Evolutionary conservation across 2,113 vertebrate genomes (phyloP).

Genomic region (Cololabis saira): DNA sequence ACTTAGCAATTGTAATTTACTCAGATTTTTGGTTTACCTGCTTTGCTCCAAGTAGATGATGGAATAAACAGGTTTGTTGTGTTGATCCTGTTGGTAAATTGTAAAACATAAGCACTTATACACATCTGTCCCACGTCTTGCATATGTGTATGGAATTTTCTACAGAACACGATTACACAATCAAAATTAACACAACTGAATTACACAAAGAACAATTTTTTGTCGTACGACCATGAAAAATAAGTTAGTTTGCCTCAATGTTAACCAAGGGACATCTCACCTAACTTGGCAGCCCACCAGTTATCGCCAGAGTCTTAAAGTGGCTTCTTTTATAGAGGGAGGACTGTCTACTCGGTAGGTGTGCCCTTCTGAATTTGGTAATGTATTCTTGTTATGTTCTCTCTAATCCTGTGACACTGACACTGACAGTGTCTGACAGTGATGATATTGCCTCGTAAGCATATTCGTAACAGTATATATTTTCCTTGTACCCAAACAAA

Average conservation of each 20-base stretch:
- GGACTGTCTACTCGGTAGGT: conserved; percentile 58
- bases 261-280: conserved; percentile 22
- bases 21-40: conserved; percentile 34
- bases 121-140: no score
- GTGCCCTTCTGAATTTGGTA: conserved; percentile 69
- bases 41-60: conserved; percentile 33
- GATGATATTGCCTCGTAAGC: conserved; percentile 41
- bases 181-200: background rate
- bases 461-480: conserved; percentile 26
- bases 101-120: background rate
- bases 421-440: conserved; percentile 54
- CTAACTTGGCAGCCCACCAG: conserved; percentile 58
- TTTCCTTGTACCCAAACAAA: background rate
- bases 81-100: conserved; percentile 34
- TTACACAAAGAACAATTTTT: background rate
- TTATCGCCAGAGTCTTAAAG: conserved; percentile 28
- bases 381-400: conserved; percentile 69
- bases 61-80: conserved; percentile 13
- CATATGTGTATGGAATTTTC: background rate
- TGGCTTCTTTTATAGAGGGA: conserved; percentile 63
- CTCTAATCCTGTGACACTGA: conserved; percentile 62
- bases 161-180: background rate
- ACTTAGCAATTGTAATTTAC: no score
- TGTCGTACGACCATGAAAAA: background rate
- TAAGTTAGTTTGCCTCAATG: no score